Evolutionary conservation across 2,113 vertebrate species (phyloP), one percentile per base, ranked within the genome.

Genomic region (Nansenia antarctica): DNA sequence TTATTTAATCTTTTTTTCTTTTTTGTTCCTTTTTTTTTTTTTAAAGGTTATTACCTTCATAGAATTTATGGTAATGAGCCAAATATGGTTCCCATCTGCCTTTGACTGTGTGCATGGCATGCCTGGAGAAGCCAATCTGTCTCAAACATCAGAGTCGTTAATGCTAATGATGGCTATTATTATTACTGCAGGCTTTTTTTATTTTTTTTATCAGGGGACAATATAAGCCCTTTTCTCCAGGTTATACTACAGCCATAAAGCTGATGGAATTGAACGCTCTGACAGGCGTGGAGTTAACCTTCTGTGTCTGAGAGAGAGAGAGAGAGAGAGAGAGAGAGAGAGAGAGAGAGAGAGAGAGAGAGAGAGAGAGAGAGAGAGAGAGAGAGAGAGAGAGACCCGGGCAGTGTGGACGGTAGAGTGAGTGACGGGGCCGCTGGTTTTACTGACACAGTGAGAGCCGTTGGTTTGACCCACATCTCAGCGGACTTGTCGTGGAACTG

Each of bases 41-140:
- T 64, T 57, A 3, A 52, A 74, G 75, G 67, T 72, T 24, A 64
- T 42, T 64, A 22, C 34, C 45, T 62, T 72, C 78, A 78, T 78
- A 58, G 49, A 66, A 73, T 81, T 65, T 45, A 76, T 84, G 65
- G 42, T 72, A 78, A 79, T 80, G 76, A 75, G 8, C 45, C 42
- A 77, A 39, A 35, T 47, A 73, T 68, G 47, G 53, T 65, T 45
- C 32, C 62, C 39, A 63, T 67, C 8, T 72, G 26, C 7, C 61
- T 84, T 68, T 70, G 57, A 62, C 30, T 1, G 7, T 59, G 24
- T 71, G 62, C 63, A 35, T 49, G 42, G 74, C 45, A 64, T 34
- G 42, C 71, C 74, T 66, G 59, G 27, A 42, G 70, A 70, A 59
- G 26, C 81, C 26, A 85, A 76, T 77, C 69, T 49, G 64, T 69